Conservation (phyloP, 2,113 vertebrate species). For the Calyptomena viridis region DNA sequence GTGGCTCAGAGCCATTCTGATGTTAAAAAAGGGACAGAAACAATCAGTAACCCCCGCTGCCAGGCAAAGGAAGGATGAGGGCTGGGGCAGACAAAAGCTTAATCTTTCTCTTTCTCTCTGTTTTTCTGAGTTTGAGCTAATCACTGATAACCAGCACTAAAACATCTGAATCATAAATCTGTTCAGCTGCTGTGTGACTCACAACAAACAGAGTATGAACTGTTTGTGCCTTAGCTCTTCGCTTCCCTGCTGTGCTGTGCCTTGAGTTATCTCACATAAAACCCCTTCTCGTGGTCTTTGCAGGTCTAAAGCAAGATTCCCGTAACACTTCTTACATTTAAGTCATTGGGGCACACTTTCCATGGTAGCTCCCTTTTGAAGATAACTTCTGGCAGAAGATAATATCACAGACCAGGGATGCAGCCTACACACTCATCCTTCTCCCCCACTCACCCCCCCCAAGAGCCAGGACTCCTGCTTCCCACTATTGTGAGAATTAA, state of each 20-base stretch:
- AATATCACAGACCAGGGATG: neutral
- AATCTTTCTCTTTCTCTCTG: slow-evolving; percentile 32
- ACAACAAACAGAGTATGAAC: neutral
- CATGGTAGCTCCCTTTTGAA: neutral
- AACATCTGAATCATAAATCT: slow-evolving; percentile 43
- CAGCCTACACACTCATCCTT: neutral
- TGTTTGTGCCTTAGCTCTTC: neutral
- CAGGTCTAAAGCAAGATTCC: neutral
- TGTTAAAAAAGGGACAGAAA: slow-evolving; percentile 29
- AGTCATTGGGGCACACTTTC: neutral
- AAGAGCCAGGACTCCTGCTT: slow-evolving; percentile 1
- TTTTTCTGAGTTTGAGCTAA: slow-evolving; percentile 42
- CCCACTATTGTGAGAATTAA: slow-evolving; percentile 53
- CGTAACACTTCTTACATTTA: neutral
- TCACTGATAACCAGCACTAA: slow-evolving; percentile 14
- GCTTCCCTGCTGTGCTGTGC: neutral
- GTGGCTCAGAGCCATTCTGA: neutral
- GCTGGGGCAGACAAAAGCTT: slow-evolving; percentile 40
- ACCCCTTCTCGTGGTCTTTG: neutral
- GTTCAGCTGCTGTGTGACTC: neutral
- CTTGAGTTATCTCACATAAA: neutral
- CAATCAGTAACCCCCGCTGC: slow-evolving; percentile 32
- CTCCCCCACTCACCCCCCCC: neutral
- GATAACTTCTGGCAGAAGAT: neutral
- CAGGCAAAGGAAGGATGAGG: slow-evolving; percentile 32